Evolutionary conservation across 2,797 vertebrate genomes (phyloP).

Genomic region (Melanotaenia trifasciata): DNA sequence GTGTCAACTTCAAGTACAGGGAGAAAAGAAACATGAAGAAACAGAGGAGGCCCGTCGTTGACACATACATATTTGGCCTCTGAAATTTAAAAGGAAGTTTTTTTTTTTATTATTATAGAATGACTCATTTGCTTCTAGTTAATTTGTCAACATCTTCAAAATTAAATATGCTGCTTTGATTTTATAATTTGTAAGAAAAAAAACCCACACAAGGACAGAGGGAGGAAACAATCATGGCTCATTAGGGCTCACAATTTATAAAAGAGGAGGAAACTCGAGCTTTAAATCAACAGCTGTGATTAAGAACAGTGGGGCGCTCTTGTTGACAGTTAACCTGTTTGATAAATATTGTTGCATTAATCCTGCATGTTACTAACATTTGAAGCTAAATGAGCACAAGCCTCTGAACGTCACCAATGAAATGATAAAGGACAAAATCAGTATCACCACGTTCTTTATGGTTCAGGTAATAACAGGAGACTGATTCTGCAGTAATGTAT

Average conservation of each 20-base stretch:
- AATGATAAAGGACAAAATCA: constrained; percentile 26
- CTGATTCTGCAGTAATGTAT: constrained; percentile 19
- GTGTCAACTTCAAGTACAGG: constrained; percentile 20
- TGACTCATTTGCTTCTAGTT: constrained; percentile 19
- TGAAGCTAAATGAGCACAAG: neutral
- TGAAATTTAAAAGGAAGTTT: constrained; percentile 14
- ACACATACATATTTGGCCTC: neutral
- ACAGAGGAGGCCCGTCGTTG: constrained; percentile 22
- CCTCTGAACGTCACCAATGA: constrained; percentile 11
- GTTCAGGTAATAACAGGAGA: constrained; percentile 39
- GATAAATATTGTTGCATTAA: constrained; percentile 7
- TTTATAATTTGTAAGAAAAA: constrained; percentile 9
- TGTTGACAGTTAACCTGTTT: constrained; percentile 10
- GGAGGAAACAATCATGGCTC: constrained; percentile 51
- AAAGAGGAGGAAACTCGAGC: constrained; percentile 1
- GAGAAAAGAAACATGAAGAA: neutral
- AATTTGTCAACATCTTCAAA: constrained; percentile 36
- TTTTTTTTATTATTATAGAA: constrained; percentile 2
- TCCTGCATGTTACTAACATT: neutral
- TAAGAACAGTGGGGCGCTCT: constrained; percentile 29
- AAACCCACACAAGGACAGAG: constrained; percentile 28
- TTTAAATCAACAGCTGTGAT: constrained; percentile 34
- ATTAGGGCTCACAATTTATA: constrained; percentile 28
- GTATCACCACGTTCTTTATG: constrained; percentile 15
- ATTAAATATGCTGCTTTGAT: constrained; percentile 31